phyloP scores from a whole-genome alignment of 2,797 vertebrate species.

The Lateolabrax maculatus region DNA sequence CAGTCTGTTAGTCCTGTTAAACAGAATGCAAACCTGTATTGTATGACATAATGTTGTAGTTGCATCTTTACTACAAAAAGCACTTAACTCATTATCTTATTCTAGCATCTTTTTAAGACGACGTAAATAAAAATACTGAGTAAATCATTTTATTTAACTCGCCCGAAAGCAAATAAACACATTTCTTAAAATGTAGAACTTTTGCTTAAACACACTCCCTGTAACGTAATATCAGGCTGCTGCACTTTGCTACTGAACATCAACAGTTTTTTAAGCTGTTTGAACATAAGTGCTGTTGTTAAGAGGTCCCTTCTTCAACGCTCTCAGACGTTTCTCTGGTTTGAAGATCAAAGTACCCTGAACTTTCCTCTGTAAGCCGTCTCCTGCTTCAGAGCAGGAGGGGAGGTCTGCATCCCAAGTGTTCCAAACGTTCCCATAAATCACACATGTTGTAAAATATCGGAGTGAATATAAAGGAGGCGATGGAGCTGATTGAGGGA shows the following conservation, averaged over 20 bases:
- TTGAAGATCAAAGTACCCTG: neutral
- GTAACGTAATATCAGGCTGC: no score
- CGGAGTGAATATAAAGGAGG: slow-evolving; percentile 10
- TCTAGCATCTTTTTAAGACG: no score
- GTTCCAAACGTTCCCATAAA: slow-evolving; percentile 8
- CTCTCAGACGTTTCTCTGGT: neutral
- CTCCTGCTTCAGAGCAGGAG: neutral
- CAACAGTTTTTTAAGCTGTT: no score
- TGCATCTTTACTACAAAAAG: neutral
- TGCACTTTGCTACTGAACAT: no score
- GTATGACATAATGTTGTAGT: neutral
- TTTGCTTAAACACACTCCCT: no score
- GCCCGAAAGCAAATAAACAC: no score
- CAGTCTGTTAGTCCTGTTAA: no score
- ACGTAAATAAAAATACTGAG: no score
- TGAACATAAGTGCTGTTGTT: no score
- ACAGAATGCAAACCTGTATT: neutral
- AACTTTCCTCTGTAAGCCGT: neutral
- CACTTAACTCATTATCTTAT: no score
- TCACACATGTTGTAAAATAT: slow-evolving; percentile 33
- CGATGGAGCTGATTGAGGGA: slow-evolving; percentile 13
- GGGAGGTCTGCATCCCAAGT: neutral
- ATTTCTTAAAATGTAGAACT: no score
- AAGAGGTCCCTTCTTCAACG: neutral
- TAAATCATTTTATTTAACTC: no score